Percentiles rank a stretch among this genome's conserved stretches.
Evolutionary conservation across 2,113 vertebrate species (phyloP).

Genomic region (Pseudopodoces humilis): DNA sequence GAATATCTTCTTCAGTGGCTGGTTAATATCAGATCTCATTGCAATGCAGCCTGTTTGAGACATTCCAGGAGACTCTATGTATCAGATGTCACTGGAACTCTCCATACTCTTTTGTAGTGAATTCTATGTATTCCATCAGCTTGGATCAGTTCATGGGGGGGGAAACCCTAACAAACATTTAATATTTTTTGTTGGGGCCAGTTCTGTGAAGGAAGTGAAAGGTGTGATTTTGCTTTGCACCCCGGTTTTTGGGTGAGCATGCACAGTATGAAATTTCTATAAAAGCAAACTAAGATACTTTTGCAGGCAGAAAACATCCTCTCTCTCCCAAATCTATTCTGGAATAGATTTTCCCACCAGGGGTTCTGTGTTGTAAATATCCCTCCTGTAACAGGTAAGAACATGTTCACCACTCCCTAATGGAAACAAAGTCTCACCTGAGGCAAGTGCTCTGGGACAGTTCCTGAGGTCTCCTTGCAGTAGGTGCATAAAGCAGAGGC

Average conservation of each 20-base stretch:
- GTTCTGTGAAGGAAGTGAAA: not conserved
- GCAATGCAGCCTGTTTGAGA: not conserved
- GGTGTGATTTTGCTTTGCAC: not conserved
- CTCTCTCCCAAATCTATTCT: not conserved
- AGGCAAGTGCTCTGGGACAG: not conserved
- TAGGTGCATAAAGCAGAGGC: not conserved
- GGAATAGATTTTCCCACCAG: not conserved
- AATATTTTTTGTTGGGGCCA: not conserved
- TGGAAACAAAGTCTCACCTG: not conserved
- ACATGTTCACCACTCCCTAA: not conserved
- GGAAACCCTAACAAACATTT: not conserved
- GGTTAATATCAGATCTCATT: not conserved
- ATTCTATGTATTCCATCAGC: not conserved
- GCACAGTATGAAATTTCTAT: rapidly evolving
- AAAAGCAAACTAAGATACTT: not conserved
- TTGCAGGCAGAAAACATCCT: not conserved
- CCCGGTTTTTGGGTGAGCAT: not conserved
- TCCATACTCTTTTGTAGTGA: not conserved
- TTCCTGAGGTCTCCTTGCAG: not conserved
- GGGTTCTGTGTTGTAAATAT: not conserved
- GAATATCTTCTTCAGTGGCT: not conserved
- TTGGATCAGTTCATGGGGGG: rapidly evolving
- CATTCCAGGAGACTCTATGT: not conserved
- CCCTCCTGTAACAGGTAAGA: not conserved
- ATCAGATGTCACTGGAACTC: not conserved